A percentile compares a stretch with the other conserved stretches of the same genome.
Evolutionary conservation across 2,113 vertebrate genomes (phyloP).

Genomic region (Chascanopsetta lugubris): DNA sequence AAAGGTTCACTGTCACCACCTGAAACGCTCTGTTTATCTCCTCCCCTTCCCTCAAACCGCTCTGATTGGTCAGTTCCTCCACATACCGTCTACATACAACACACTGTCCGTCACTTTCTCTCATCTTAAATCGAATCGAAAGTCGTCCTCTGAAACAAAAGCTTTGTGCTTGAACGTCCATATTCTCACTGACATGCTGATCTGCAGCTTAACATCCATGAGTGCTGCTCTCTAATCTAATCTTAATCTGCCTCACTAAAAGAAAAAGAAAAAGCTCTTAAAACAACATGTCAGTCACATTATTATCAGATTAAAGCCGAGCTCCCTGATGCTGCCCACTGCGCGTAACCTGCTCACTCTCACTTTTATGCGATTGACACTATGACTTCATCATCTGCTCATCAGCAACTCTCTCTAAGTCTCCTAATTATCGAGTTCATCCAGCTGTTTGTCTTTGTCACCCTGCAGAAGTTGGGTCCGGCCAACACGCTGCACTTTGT

Average conservation of each 20-base stretch:
- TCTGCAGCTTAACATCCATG: constrained; percentile 41
- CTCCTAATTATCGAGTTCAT: too few relatives aligned
- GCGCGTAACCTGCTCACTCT: not conserved
- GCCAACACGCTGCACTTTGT: constrained; percentile 92
- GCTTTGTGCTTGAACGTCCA: constrained; percentile 14
- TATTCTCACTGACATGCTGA: not conserved
- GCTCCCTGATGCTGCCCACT: constrained; percentile 18
- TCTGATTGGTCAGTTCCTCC: too few relatives aligned
- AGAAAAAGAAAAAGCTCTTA: constrained; percentile 27
- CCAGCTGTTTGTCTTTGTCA: constrained; percentile 12
- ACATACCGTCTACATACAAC: too few relatives aligned
- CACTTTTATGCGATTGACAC: not conserved
- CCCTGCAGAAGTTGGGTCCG: constrained; percentile 91
- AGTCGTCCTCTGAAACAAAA: constrained; percentile 20
- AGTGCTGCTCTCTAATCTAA: constrained; percentile 27
- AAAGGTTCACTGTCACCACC: too few relatives aligned
- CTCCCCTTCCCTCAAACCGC: too few relatives aligned
- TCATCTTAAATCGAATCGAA: not conserved
- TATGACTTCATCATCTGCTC: constrained; percentile 1
- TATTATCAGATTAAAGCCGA: constrained; percentile 15
- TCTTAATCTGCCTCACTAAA: constrained; percentile 23
- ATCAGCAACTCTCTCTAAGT: not conserved
- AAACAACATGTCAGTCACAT: constrained; percentile 23
- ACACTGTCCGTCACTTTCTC: not conserved
- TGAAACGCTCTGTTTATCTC: too few relatives aligned